Percentiles rank a stretch among this genome's conserved stretches.
Conservation (phyloP, 2,888 invertebrate species). For the Melieria omissa region DNA sequence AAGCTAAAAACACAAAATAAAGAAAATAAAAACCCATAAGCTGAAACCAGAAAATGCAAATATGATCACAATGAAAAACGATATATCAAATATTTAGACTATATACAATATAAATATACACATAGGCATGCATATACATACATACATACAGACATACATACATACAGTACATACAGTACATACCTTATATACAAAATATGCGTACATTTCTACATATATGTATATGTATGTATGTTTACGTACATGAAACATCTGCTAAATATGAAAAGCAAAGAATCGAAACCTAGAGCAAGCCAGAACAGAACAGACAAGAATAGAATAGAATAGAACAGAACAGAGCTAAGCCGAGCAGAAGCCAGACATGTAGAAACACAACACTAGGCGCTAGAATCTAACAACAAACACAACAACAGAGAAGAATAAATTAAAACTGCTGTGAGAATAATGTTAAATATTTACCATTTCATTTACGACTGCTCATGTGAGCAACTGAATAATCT, state of each 20-base stretch:
- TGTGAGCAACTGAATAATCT: slow-evolving; percentile 3
- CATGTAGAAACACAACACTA: neutral
- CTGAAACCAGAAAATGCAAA: slow-evolving; percentile 15
- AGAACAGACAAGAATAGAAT: neutral
- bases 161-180: neutral
- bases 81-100: slow-evolving; percentile 32
- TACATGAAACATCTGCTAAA: no score
- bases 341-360: neutral
- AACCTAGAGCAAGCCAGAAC: slow-evolving; percentile 18
- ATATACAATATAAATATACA: slow-evolving; percentile 2
- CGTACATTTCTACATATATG: no score
- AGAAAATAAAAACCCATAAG: slow-evolving; percentile 1
- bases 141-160: slow-evolving; percentile 3
- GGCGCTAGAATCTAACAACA: neutral
- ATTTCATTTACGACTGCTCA: neutral
- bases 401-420: slow-evolving; percentile 11
- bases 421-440: slow-evolving; percentile 36
- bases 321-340: neutral
- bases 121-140: slow-evolving; percentile 6
- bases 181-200: no score
- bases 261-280: neutral
- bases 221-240: no score
- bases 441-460: slow-evolving; percentile 7
- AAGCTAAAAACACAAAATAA: neutral
- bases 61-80: slow-evolving; percentile 2